Evolutionary conservation across 37 sponge, comb jelly and placozoan genomes (phyloP), one percentile per base, ranked within the genome.

Genomic region (Cliona cf. orientalis): DNA sequence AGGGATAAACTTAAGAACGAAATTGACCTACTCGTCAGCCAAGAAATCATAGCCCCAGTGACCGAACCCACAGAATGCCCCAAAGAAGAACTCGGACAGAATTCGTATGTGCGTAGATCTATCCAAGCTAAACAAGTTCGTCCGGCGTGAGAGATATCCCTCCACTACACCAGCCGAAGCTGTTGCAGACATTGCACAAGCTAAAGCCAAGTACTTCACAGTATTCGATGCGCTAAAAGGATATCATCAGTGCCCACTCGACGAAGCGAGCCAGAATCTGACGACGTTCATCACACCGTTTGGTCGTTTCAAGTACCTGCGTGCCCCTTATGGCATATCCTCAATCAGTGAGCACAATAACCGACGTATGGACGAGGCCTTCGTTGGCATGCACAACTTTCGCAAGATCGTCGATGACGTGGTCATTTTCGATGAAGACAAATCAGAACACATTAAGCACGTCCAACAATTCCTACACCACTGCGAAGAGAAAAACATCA

Each of bases 271-370:
- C 43, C 78, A 85, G 71, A 78, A 69, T 0, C 71, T 85, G 1
- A 86, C 86, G 11, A 86, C 72, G 5, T 86, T 86, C 64, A 86
- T 86, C 63, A 86, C 86, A 44, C 79, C 86, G 2, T 84, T 84
- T 33, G 77, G 85, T 2, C 57, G 71, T 23, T 84, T 69, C 61
- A 84, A 76, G 59, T 76, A 76, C 44, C 69, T 84, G 32, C 66
- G 75, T 26, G 84, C 76, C 36, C 85, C 85, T 19, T 76, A 76
- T 57, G 77, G 71, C 28, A 84, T 84, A 23, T 84, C 70, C 5
- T 84, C 85, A 44, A 84, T 84, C 26, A 74, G 66, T 6, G 85
- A 84, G 36, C 85, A 84, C 45, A 76, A 84, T 45, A 69, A 84
- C 58, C 46, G 72, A 9, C 23, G 79, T 1, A 78, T 86, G 86